Base-by-base conservation (phyloP, 2,888 invertebrate species). In the Globia sparganii region DNA sequence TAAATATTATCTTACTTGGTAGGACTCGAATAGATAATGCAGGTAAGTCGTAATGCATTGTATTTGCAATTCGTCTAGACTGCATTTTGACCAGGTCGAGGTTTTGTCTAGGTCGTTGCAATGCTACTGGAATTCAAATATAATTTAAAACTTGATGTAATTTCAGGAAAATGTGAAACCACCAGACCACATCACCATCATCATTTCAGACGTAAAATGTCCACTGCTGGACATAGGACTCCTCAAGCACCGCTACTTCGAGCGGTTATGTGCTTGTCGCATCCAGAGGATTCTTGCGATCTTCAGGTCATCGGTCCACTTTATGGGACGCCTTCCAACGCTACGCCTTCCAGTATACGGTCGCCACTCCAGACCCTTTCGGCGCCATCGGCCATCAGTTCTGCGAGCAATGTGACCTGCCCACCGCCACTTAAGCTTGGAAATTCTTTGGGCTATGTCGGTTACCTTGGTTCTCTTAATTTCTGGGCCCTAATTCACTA, bases 41-140 rank as follows among this genome's bases (percentile, higher is more conserved):
- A 67, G 28, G 31, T 31, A 71, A 21, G 15, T 62, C 13, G 31
- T 49, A 80, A 77, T 83, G 74, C 67, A 79, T 64, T 18, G 64
- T 71, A 84, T 91, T 92, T 87, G 58, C 21, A 78, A 88, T 86
- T 75, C 89, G 92, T 93, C 94, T 92, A 91, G 93, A 93, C 84
- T 93, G 92, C 92, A 91, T 88, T 91, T 89, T 72, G 91, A 88
- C 93, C 91, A 93, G 94, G 93, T 88, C 88, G 4, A 68, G 68
- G 68, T 68, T 81, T 74, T 43, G 11, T 87, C 86, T 84, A 90
- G 72, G 81, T 84, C 61, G n/a, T 61, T 77, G 79, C 86, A 81
- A 68, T 76, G n/a, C 21, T 25, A 62, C 31, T 68, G 28, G 2
- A 31, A 49, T 71, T 74, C 0, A 53, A 68, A 61, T 70, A n/a